Percentiles rank a stretch among this genome's conserved stretches.
Evolutionary conservation across 30 jellyfish, hydroid and myxozoan genomes (phyloP).

Genomic region (Cassiopea andromeda): DNA sequence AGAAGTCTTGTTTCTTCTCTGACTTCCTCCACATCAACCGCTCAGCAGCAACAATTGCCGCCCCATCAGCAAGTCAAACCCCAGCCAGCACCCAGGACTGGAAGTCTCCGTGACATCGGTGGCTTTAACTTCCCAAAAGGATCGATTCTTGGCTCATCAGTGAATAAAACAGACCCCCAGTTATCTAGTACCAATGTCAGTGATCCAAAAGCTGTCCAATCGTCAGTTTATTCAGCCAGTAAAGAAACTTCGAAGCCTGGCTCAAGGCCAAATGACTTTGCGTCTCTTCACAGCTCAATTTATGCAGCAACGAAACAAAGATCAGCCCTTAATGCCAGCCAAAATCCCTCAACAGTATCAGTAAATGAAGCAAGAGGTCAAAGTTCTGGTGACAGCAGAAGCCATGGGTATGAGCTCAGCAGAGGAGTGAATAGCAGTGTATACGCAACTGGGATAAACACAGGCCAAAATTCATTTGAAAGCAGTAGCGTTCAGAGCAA

Average conservation of each 20-base stretch:
- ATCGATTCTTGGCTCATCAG: slow-evolving; percentile 15
- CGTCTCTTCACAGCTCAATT: slow-evolving; percentile 64
- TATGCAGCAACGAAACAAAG: slow-evolving; percentile 65
- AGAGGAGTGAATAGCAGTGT: slow-evolving; percentile 1
- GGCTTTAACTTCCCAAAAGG: slow-evolving; percentile 43
- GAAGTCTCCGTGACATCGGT: slow-evolving; percentile 48
- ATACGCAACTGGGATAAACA: slow-evolving; percentile 6
- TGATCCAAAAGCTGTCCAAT: slow-evolving; percentile 4
- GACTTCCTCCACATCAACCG: neutral
- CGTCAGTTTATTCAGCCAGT: slow-evolving; percentile 41
- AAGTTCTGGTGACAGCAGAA: slow-evolving; percentile 17
- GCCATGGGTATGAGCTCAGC: slow-evolving; percentile 25
- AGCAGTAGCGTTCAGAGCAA: slow-evolving; percentile 24
- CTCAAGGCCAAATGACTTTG: slow-evolving; percentile 51
- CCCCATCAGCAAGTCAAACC: slow-evolving; percentile 19
- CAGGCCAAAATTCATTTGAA: slow-evolving; percentile 38
- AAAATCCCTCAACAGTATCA: neutral
- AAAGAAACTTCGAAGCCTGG: neutral
- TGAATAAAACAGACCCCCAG: slow-evolving; percentile 14
- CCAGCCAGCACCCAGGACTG: slow-evolving; percentile 52
- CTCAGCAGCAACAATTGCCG: neutral
- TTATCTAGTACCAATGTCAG: neutral
- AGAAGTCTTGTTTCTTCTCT: slow-evolving; percentile 12
- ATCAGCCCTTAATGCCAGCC: slow-evolving; percentile 38
- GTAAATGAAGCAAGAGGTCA: slow-evolving; percentile 33